phyloP scores from a whole-genome alignment of 2,888 invertebrate genomes.

The Trachelus troglodyta region DNA sequence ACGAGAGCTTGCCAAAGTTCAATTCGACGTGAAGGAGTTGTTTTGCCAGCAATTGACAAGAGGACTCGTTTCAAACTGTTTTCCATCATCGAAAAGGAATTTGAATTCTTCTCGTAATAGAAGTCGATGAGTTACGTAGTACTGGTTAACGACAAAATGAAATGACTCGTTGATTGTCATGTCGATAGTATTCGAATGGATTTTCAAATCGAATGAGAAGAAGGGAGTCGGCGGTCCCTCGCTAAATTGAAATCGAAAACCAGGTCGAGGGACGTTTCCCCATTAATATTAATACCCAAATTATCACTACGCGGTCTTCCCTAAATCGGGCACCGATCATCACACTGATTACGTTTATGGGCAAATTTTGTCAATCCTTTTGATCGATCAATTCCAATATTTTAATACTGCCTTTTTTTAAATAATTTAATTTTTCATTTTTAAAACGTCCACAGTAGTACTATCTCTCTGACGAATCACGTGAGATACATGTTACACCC shows the following conservation, averaged over 20 bases:
- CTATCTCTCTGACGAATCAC: background rate
- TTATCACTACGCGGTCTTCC: slow-evolving; percentile 14
- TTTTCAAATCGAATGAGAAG: background rate
- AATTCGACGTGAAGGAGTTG: background rate
- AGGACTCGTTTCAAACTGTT: background rate
- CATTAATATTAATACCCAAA: slow-evolving; percentile 20
- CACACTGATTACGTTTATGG: background rate
- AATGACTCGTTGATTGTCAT: background rate
- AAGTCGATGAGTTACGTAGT: background rate
- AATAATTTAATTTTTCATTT: background rate
- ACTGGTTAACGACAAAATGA: background rate
- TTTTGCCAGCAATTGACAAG: background rate
- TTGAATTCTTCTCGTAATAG: background rate
- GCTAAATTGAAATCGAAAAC: background rate
- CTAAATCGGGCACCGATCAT: slow-evolving; percentile 12
- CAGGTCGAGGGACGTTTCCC: slow-evolving; percentile 8
- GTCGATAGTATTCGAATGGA: background rate
- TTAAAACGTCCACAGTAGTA: too few relatives aligned
- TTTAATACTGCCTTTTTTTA: background rate
- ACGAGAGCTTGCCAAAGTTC: background rate
- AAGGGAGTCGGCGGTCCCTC: slow-evolving; percentile 4
- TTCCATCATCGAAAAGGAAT: background rate
- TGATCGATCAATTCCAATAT: background rate
- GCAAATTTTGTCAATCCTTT: background rate
- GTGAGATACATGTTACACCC: background rate